phyloP scores from a whole-genome alignment of 2,888 invertebrate genomes.

The Aleiodes alternator region DNA sequence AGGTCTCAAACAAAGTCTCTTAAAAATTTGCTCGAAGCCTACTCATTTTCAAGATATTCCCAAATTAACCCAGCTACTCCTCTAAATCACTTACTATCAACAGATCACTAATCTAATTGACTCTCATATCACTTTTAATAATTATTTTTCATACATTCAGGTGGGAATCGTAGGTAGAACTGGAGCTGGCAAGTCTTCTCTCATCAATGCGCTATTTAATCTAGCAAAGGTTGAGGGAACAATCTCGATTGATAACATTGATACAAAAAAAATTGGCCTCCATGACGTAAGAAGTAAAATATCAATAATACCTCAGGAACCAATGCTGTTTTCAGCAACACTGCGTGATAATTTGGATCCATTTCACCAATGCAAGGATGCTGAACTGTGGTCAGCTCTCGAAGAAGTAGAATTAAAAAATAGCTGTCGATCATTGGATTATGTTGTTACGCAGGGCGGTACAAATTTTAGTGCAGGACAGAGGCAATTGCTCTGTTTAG shows the following conservation, averaged over 20 bases:
- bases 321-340: slow-evolving; percentile 90
- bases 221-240: slow-evolving; percentile 86
- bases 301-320: slow-evolving; percentile 96
- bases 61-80: not conserved
- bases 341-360: slow-evolving; percentile 91
- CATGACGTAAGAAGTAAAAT: slow-evolving; percentile 87
- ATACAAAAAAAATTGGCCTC: slow-evolving; percentile 84
- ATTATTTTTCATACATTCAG: slow-evolving; percentile 71
- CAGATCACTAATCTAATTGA: too few relatives aligned
- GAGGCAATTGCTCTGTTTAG: slow-evolving; percentile 90
- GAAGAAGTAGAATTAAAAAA: slow-evolving; percentile 87
- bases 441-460: slow-evolving; percentile 85
- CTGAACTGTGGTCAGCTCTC: slow-evolving; percentile 86
- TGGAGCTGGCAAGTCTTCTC: slow-evolving; percentile 91
- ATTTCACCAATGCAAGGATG: slow-evolving; percentile 84
- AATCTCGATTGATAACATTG: slow-evolving; percentile 86
- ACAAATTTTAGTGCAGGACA: slow-evolving; percentile 92
- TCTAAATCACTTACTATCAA: too few relatives aligned
- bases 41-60: not conserved
- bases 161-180: slow-evolving; percentile 92
- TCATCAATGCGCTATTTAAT: slow-evolving; percentile 90
- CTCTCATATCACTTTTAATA: not conserved
- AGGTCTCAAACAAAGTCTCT: too few relatives aligned
- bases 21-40: too few relatives aligned
- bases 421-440: slow-evolving; percentile 81